Conservation (phyloP, 1,140 invertebrate genomes). For the Saccostrea echinata region DNA sequence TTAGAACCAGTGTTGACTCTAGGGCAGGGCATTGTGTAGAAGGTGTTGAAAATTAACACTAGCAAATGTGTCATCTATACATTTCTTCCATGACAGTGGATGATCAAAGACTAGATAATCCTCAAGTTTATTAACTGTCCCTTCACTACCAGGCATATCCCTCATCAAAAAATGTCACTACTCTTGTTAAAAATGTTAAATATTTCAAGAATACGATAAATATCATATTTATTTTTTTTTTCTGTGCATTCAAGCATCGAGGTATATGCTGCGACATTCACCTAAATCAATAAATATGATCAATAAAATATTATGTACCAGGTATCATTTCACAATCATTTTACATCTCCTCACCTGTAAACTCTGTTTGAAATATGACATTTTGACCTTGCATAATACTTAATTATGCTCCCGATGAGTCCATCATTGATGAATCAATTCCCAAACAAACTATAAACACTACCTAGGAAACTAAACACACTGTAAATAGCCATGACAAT, state of each 20-base stretch:
- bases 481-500: background rate
- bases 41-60: conserved; percentile 9
- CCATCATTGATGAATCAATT: conserved; percentile 17
- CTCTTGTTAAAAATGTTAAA: background rate
- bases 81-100: background rate
- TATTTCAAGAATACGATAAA: conserved; percentile 5
- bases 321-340: conserved; percentile 14
- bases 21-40: background rate
- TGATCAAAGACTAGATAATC: conserved; percentile 23
- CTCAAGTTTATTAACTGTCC: background rate
- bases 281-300: background rate
- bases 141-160: background rate
- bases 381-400: background rate
- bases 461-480: background rate
- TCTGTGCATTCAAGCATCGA: background rate
- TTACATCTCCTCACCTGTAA: conserved; percentile 14
- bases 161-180: background rate
- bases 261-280: background rate
- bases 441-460: background rate
- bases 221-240: background rate
- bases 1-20: background rate
- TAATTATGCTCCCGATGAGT: background rate
- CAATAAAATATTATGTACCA: conserved; percentile 17
- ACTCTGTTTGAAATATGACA: conserved; percentile 29
- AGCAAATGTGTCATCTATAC: conserved; percentile 7